Evolutionary conservation across 2,888 invertebrate genomes (phyloP), one percentile per base, ranked within the genome.

Genomic region (Pristionchus fissidentatus): DNA sequence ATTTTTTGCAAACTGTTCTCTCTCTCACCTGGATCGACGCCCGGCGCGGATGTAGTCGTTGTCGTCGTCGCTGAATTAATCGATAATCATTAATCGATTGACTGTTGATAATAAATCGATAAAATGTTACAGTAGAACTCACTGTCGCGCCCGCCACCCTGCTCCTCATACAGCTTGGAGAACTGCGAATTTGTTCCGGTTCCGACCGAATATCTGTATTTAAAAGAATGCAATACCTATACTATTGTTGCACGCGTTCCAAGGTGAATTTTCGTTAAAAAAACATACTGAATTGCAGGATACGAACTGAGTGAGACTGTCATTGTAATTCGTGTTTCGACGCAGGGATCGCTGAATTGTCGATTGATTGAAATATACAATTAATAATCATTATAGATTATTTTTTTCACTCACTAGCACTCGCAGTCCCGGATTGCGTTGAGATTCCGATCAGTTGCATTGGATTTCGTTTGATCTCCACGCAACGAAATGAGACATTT

Each of bases 281-380:
- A 46, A 75, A 77, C 75, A 4, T 0, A 77, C 75, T 49, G 29
- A 1, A 77, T 22, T 19, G 75, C 75, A 29, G 75, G 75, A 29
- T 77, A 77, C 2, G 75, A 77, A 29, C 75, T 77, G 49, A 77
- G 41, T 1, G 75, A 77, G 49, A 77, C 49, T 5, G 75, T 77
- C 10, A 41, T 8, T 2, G 26, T 15, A n/a, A 49, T 49, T 22
- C 49, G 49, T 10, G 75, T 77, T 26, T 77, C 75, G 22, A 13
- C 41, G 49, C 75, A 77, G 0, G 75, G 75, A 77, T 77, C 75
- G 49, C 75, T 77, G 15, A 26, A 77, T 43, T 29, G 4, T 15
- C 2, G 13, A 43, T 43, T n/a, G 4, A 70, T 15, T 32, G 8
- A 32, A 3, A 26, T n/a, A 41, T 41, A 35, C 13, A 2, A 66